Base-by-base conservation (phyloP, 2,888 invertebrate species). In the Cordilura impudica region DNA sequence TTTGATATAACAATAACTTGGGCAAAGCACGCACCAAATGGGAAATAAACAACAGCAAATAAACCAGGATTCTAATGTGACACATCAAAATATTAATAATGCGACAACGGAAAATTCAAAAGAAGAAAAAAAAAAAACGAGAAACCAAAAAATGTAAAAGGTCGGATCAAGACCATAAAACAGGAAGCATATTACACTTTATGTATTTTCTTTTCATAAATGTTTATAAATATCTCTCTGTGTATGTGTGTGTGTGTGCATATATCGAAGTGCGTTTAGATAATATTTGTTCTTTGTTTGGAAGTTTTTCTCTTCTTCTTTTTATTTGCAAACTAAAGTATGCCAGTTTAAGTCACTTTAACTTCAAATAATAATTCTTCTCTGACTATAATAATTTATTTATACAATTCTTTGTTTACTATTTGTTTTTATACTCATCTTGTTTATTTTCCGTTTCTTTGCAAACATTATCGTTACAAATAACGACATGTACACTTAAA, bases 51-150 rank as follows among this genome's bases (percentile, higher is more conserved):
- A 29, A 29, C 51, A 14, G 2, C 39, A 73, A 73, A 66, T 61
- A 73, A 66, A 51, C 65, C 49, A 51, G 49, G 3, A 58, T 31
- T 39, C 65, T 58, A 66, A 53, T 58, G 56, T 53, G 58, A 58
- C 58, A 67, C 60, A 51, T 53, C 35, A 45, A 74, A 29, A 51
- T 60, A 60, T 66, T 67, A 53, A 53, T 67, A 35, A 60, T 18
- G 29, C 21, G 21, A 43, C 4, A 43, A 51, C 5, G 8, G 16
- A 16, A 31, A 6, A 2, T 10, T 21, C n/a, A 8, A 21, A 4
- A 19, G 12, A 26, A 39, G 2, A 35, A 65, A 53, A 18, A n/a
- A 7, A 45, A 53, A 71, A 18, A 31, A 35, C 14, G 1, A 43
- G 14, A 63, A 60, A 43, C 10, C 18, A 12, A 49, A 35, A 29